phyloP scores from a whole-genome alignment of 2,113 vertebrate genomes.

The Myodes glareolus region DNA sequence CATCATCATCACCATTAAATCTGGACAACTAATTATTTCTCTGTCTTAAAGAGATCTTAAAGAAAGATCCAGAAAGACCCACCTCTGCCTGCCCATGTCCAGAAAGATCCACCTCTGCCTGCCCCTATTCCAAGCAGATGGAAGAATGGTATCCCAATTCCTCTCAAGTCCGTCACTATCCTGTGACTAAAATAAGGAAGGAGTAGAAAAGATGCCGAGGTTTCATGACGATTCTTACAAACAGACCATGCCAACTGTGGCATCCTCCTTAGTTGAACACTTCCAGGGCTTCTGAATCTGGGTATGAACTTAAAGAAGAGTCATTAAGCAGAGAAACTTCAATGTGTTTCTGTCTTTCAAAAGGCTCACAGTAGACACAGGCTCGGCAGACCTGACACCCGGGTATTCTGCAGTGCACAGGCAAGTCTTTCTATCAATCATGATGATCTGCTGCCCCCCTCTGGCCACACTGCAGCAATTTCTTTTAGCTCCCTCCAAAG shows the following conservation, averaged over 20 bases:
- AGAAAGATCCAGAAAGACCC: too few species aligned
- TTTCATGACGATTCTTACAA: neutral
- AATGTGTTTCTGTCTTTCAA: conserved; percentile 31
- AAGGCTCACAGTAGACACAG: neutral
- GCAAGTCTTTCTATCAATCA: conserved; percentile 61
- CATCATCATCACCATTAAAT: neutral
- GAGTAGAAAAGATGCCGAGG: neutral
- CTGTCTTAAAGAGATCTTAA: neutral
- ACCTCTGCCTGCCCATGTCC: neutral
- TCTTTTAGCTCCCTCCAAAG: conserved; percentile 8
- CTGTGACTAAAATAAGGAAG: neutral
- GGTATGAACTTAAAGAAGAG: neutral
- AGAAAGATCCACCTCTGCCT: neutral
- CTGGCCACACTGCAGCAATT: conserved; percentile 64
- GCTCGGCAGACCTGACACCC: neutral
- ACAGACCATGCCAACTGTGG: neutral
- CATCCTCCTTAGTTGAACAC: neutral
- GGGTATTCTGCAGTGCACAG: neutral
- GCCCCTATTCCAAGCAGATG: neutral
- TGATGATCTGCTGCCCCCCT: conserved; percentile 75
- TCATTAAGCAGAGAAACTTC: conserved; percentile 12
- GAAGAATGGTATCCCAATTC: neutral
- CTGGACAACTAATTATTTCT: neutral
- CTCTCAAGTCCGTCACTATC: neutral
- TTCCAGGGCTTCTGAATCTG: neutral